Evolutionary conservation across 2,113 vertebrate species (phyloP).

Genomic region (Campylorhamphus procurvoides): DNA sequence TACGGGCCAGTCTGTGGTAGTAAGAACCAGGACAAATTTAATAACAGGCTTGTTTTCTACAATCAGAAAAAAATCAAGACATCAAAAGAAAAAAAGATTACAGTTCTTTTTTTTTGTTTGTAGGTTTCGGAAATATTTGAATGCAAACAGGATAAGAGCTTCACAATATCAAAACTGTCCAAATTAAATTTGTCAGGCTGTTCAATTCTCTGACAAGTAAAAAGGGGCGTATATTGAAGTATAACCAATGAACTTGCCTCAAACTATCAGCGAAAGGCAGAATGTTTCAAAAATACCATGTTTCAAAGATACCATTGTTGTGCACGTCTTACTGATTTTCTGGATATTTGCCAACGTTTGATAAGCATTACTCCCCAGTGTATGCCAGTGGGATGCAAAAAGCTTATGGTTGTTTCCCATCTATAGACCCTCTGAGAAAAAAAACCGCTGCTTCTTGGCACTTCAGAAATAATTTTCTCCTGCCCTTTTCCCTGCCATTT

Average conservation of each 20-base stretch:
- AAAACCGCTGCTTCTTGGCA: neutral
- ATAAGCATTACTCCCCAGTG: neutral
- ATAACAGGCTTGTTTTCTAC: neutral
- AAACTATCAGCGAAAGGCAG: neutral
- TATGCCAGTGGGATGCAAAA: neutral
- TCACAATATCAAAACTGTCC: neutral
- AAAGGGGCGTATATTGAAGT: neutral
- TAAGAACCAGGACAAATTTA: neutral
- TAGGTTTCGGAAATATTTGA: neutral
- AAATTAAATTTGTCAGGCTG: neutral
- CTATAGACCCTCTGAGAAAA: neutral
- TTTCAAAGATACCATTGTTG: neutral
- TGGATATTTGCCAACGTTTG: neutral
- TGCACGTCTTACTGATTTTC: neutral
- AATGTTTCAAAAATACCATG: neutral
- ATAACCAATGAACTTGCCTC: neutral
- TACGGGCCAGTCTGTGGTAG: neutral
- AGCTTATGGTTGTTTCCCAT: neutral
- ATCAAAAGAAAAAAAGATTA: neutral
- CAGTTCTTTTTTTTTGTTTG: neutral
- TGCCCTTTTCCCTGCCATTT: slow-evolving; percentile 50
- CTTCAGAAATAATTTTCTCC: slow-evolving; percentile 17
- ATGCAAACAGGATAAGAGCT: neutral
- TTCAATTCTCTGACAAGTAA: neutral
- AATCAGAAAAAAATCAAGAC: neutral